Base-by-base conservation (phyloP, 2,888 invertebrate species). In the Tetanocera ferruginea region DNA sequence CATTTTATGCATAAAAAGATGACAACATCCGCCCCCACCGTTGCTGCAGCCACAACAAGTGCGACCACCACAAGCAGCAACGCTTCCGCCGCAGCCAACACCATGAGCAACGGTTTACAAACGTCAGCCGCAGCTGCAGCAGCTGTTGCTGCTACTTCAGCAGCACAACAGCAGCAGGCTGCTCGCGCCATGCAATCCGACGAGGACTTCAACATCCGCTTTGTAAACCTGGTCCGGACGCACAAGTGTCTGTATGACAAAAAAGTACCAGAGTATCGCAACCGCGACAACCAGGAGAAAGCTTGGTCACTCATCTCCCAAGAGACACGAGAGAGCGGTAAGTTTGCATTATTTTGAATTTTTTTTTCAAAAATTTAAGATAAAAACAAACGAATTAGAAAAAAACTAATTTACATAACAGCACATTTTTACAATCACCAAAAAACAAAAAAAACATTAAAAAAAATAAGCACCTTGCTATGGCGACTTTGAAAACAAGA, bases 221-320 rank as follows among this genome's bases (percentile, higher is more conserved):
- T 91, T 81, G 91, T 91, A 80, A 90, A 90, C 84, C 89, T 91
- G 81, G 88, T 91, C 74, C 88, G 91, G 85, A 87, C 87, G 81
- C 90, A 90, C 81, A 91, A 91, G 57, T 91, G 91, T 82, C 86
- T 91, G 19, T 91, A 91, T 80, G 90, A 91, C 79, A 88, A 89
- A 74, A 90, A 87, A 78, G 85, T 90, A 79, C 91, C 91, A 9
- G 89, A 90, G 34, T 91, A 91, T 82, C 88, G 90, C 77, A 89
- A 88, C 84, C 87, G 89, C 83, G 90, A 90, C 79, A 89, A 88
- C 81, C 90, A 90, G 83, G 90, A 90, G 81, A 88, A 89, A 80
- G 87, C 89, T 31, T 90, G 89, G 89, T 80, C 84, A 70, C 84
- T 88, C 11, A 89, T 90, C 71, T 89, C 90, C 0, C 83, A 85